Conservation (phyloP, 1,140 invertebrate genomes). For the Rhysida immarginata region DNA sequence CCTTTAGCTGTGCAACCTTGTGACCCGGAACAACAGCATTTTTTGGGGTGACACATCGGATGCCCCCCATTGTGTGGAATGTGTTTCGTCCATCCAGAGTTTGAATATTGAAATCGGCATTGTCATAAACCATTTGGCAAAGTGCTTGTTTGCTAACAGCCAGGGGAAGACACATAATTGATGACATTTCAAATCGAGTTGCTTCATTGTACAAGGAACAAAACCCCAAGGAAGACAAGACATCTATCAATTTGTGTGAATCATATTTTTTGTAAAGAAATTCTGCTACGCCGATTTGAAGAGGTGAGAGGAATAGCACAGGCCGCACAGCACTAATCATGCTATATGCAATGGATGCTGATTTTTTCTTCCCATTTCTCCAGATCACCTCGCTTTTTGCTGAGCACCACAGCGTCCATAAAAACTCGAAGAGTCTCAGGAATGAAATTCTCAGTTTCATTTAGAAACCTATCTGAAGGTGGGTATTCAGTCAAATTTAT, state of each 20-base stretch:
- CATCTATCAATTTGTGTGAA: constrained; percentile 4
- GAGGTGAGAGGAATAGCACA: constrained; percentile 7
- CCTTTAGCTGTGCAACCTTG: background rate
- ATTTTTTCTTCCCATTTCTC: constrained; percentile 14
- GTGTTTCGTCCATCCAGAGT: constrained; percentile 19
- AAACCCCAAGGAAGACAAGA: constrained; percentile 8
- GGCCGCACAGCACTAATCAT: constrained; percentile 14
- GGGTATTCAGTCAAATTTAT: constrained; percentile 24
- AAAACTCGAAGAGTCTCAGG: constrained; percentile 12
- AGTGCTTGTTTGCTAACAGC: background rate
- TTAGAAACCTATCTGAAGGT: constrained; percentile 18
- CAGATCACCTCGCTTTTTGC: constrained; percentile 9
- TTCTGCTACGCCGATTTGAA: background rate
- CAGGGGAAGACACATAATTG: background rate
- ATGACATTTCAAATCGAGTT: background rate
- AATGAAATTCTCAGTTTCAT: background rate
- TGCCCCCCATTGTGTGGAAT: constrained; percentile 21
- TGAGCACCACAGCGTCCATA: constrained; percentile 12
- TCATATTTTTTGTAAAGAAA: constrained; percentile 5
- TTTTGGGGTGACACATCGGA: constrained; percentile 12
- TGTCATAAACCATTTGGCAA: constrained; percentile 18
- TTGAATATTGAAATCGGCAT: constrained; percentile 20
- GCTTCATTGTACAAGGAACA: constrained; percentile 7
- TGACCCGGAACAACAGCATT: background rate
- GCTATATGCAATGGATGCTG: constrained; percentile 8